Conservation (phyloP, 2,797 vertebrate genomes). For the Myoxocephalus aenaeus region DNA sequence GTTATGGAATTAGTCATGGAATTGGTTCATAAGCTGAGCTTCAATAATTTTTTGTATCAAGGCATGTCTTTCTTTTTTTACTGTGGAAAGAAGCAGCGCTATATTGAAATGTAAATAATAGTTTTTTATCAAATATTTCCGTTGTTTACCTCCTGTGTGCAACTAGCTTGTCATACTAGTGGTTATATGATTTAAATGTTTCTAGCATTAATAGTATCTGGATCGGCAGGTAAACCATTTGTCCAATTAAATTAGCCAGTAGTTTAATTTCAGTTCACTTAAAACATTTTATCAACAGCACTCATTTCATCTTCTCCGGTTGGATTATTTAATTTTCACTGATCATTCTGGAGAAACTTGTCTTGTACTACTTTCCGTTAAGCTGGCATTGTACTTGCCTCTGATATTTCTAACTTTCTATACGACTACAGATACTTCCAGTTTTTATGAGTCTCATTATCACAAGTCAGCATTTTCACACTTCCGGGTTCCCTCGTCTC, state of each 20-base stretch:
- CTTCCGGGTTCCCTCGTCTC: no score
- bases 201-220: neutral
- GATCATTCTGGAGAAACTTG: no score
- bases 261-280: neutral
- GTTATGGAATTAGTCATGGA: neutral
- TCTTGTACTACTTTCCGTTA: no score
- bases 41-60: neutral
- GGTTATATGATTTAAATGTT: neutral
- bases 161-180: no score
- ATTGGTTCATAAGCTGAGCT: neutral
- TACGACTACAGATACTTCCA: no score
- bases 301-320: neutral
- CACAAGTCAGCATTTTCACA: no score
- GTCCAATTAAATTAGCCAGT: no score
- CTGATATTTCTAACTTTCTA: no score
- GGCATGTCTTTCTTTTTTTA: neutral
- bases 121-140: neutral
- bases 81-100: neutral
- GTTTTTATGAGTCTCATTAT: no score
- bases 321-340: neutral
- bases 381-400: no score
- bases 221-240: no score
- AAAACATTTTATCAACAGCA: neutral
- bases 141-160: neutral
- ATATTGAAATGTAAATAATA: neutral